Evolutionary conservation across 2,797 vertebrate species (phyloP).

Genomic region (Pseudochaenichthys georgianus): DNA sequence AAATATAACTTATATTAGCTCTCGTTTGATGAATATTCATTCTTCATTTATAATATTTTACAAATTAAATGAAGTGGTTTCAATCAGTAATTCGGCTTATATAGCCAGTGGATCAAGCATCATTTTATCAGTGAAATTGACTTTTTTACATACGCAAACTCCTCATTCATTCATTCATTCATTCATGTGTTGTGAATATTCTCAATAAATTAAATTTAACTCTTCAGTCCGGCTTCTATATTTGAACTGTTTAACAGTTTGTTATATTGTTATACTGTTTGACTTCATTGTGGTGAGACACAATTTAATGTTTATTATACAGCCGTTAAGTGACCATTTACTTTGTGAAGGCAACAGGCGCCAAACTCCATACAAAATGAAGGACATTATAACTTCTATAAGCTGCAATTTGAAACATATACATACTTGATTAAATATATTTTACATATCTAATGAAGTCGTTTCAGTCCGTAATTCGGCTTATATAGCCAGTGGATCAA

Average conservation of each 20-base stretch:
- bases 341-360: neutral
- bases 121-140: no score
- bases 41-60: fast-evolving
- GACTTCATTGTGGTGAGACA: constrained; percentile 58
- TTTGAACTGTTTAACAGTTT: no score
- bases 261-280: no score
- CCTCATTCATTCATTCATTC: no score
- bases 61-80: neutral
- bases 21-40: neutral
- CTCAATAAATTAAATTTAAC: no score
- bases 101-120: no score
- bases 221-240: no score
- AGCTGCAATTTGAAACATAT: neutral
- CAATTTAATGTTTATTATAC: neutral
- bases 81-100: neutral
- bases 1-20: neutral
- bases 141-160: no score
- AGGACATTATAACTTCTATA: neutral
- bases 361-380: neutral
- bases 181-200: no score
- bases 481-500: neutral
- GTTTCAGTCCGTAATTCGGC: neutral
- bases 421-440: neutral
- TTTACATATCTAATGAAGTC: fast-evolving
- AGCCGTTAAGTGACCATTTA: no score